A percentile compares a stretch with the other conserved stretches of the same genome.
phyloP scores from a whole-genome alignment of 2,113 vertebrate species.

The Mesoclemmys tuberculata region DNA sequence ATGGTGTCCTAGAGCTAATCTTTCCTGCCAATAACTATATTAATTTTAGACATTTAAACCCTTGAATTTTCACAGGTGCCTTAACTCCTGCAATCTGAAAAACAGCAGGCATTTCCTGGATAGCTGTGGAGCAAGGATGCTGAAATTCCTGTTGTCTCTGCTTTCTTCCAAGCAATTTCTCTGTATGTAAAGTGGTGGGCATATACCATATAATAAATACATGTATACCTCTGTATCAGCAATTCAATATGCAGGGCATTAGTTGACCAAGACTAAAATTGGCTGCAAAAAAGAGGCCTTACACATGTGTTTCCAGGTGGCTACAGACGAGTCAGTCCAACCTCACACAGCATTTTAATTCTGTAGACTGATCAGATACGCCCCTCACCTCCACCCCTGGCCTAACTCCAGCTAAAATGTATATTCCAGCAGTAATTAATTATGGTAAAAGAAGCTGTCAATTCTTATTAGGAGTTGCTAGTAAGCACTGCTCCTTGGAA shows the following conservation, averaged over 20 bases:
- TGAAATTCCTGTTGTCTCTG: not conserved
- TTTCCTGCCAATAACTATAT: not conserved
- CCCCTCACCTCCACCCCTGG: not conserved
- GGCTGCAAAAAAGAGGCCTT: not conserved
- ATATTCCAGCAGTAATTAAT: not conserved
- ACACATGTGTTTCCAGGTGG: not conserved
- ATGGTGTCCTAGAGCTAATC: not conserved
- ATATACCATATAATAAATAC: not conserved
- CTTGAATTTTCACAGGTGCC: not conserved
- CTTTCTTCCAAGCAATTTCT: not conserved
- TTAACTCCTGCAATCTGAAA: not conserved
- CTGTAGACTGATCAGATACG: not conserved
- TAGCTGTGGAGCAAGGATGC: not conserved
- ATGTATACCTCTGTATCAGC: not conserved
- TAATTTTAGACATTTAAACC: not conserved
- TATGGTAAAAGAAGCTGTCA: slow-evolving; percentile 1
- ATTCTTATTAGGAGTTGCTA: slow-evolving; percentile 1
- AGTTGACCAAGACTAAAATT: not conserved
- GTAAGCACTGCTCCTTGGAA: slow-evolving; percentile 27
- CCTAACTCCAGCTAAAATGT: not conserved
- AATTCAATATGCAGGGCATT: accelerated
- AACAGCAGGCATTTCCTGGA: not conserved
- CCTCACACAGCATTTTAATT: not conserved
- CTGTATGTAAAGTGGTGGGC: accelerated
- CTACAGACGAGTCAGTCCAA: not conserved